These are phyloP conservation scores for Mesodorylaimus sp. DNA, from an alignment of 2,888 invertebrate genomes.

Conservation along the genomic window DNA sequence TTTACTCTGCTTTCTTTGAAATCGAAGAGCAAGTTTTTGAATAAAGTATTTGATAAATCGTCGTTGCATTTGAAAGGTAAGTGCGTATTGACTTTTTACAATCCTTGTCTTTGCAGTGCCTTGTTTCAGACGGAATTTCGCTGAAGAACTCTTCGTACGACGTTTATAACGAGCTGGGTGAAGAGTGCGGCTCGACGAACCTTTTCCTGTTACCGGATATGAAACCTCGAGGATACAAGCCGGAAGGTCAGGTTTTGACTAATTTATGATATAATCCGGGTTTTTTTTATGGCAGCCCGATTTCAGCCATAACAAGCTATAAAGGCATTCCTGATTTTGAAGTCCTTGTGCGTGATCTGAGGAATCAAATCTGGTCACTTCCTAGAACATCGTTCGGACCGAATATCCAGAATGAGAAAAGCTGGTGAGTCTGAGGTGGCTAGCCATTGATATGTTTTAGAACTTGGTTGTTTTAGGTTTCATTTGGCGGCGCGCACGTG, in stretches of 20 bases:
- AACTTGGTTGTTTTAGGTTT: slow-evolving; percentile 36
- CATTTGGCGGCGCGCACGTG: slow-evolving; percentile 39
- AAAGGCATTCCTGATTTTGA: slow-evolving; percentile 5
- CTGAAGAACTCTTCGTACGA: neutral
- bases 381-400: neutral
- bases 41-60: slow-evolving; percentile 25
- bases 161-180: neutral
- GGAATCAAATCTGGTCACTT: neutral
- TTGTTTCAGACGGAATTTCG: slow-evolving; percentile 6
- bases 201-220: slow-evolving; percentile 8
- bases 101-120: neutral
- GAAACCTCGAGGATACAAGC: slow-evolving; percentile 8
- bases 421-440: neutral
- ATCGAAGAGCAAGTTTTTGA: slow-evolving; percentile 25
- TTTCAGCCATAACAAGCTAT: neutral
- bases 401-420: slow-evolving; percentile 1
- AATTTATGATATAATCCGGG: neutral
- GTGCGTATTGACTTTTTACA: neutral
- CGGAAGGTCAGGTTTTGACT: neutral
- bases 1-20: slow-evolving; percentile 27
- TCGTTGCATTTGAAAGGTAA: slow-evolving; percentile 30
- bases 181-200: neutral
- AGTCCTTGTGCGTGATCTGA: neutral
- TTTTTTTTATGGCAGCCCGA: no score
- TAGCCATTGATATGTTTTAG: neutral